Conservation (phyloP, 2,888 invertebrate species). For the Agrotis ipsilon region DNA sequence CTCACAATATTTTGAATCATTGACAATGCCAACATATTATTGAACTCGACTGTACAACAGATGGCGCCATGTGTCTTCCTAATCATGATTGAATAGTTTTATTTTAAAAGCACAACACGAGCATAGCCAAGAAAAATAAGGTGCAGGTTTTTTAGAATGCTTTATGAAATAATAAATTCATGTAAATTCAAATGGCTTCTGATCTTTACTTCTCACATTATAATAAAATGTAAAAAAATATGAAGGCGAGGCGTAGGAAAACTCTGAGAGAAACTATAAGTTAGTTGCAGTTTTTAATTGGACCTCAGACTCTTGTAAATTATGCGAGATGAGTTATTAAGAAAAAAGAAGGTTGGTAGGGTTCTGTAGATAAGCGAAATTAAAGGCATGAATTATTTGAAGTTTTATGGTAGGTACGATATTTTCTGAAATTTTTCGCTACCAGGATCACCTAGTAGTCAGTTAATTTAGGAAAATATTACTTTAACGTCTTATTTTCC, state of each 20-base stretch:
- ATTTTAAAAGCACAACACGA: too few species aligned
- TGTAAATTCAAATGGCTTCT: background rate
- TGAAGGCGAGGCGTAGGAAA: conserved; percentile 29
- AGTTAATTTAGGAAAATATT: too few species aligned
- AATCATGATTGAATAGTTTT: too few species aligned
- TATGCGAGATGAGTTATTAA: conserved; percentile 18
- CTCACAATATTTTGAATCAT: too few species aligned
- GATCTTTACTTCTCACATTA: conserved; percentile 1
- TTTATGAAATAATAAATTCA: background rate
- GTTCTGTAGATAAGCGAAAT: conserved; percentile 18
- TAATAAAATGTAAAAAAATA: conserved; percentile 26
- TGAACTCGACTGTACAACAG: too few species aligned
- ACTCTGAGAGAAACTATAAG: conserved; percentile 14
- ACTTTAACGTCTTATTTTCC: too few species aligned
- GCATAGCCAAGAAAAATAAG: background rate
- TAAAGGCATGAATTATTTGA: background rate
- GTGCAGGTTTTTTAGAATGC: background rate
- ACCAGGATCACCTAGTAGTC: too few species aligned
- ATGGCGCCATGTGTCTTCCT: too few species aligned
- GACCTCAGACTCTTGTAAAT: conserved; percentile 13
- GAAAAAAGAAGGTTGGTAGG: conserved; percentile 2
- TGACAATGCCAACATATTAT: too few species aligned
- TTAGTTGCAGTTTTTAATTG: conserved; percentile 56
- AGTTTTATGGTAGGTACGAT: too few species aligned
- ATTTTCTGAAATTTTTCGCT: too few species aligned